Conservation (phyloP, 1,140 invertebrate species). For the Hormaphis cornu region DNA sequence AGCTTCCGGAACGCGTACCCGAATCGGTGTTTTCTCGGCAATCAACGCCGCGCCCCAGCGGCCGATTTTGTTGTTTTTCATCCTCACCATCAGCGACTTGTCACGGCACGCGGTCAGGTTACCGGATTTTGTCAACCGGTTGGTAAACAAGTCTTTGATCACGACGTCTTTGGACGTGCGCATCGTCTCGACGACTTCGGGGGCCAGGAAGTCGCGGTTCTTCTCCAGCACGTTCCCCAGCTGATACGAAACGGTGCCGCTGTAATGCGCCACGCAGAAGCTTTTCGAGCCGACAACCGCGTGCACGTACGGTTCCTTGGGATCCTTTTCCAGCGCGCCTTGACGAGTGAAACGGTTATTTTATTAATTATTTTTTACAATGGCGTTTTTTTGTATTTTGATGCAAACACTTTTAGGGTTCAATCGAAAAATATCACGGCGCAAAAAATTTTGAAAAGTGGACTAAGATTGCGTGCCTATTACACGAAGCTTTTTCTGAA, state of each 20-base stretch:
- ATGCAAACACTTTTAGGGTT: no score
- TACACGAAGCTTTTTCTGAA: no score
- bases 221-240: slow-evolving; percentile 70
- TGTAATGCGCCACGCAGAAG: slow-evolving; percentile 74
- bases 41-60: slow-evolving; percentile 47
- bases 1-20: slow-evolving; percentile 40
- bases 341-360: slow-evolving; percentile 32
- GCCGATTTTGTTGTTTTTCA: slow-evolving; percentile 35
- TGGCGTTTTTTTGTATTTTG: not conserved
- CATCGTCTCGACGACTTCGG: slow-evolving; percentile 74
- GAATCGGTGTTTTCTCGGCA: slow-evolving; percentile 45
- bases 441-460: no score
- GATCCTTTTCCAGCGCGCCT: slow-evolving; percentile 47
- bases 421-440: no score
- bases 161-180: slow-evolving; percentile 61
- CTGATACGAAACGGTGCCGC: slow-evolving; percentile 73
- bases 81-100: slow-evolving; percentile 23
- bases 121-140: slow-evolving; percentile 75
- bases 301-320: slow-evolving; percentile 52
- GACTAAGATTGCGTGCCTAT: no score
- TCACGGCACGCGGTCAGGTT: slow-evolving; percentile 47
- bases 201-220: slow-evolving; percentile 78
- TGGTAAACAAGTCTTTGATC: slow-evolving; percentile 69
- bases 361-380: not conserved
- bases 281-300: slow-evolving; percentile 53